phyloP scores from a whole-genome alignment of 2,113 vertebrate species.

The Bos javanicus region DNA sequence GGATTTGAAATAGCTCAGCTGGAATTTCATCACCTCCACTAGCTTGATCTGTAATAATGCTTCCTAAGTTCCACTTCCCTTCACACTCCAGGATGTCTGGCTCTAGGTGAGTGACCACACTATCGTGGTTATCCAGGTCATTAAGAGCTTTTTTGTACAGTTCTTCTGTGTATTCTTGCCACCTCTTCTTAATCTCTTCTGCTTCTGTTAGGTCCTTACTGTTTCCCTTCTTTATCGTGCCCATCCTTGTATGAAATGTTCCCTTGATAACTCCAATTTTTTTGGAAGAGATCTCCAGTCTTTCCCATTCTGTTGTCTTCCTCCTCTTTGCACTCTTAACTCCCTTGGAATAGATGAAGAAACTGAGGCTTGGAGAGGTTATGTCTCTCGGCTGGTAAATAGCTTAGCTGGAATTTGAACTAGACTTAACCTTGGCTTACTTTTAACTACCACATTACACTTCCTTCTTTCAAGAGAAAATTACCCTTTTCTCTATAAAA shows the following conservation, averaged over 20 bases:
- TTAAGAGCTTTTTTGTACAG: neutral
- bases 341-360: neutral
- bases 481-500: neutral
- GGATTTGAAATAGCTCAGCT: neutral
- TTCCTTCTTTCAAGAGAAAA: neutral
- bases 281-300: neutral
- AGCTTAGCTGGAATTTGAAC: neutral
- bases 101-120: neutral
- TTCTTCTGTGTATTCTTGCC: neutral
- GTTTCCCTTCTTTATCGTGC: neutral
- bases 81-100: neutral
- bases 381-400: neutral
- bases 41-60: neutral
- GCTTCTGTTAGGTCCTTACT: neutral
- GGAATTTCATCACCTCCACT: neutral
- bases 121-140: neutral
- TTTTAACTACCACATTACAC: neutral
- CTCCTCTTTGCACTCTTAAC: neutral
- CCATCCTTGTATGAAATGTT: neutral
- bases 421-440: neutral
- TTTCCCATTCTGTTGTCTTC: neutral
- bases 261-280: neutral
- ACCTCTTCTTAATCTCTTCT: neutral
- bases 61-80: neutral
- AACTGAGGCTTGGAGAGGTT: neutral